Percentiles rank a stretch among this genome's conserved stretches.
These are phyloP conservation scores for Stigmatopora argus DNA, from an alignment of 2,113 vertebrate genomes.

Conservation along the genomic window DNA sequence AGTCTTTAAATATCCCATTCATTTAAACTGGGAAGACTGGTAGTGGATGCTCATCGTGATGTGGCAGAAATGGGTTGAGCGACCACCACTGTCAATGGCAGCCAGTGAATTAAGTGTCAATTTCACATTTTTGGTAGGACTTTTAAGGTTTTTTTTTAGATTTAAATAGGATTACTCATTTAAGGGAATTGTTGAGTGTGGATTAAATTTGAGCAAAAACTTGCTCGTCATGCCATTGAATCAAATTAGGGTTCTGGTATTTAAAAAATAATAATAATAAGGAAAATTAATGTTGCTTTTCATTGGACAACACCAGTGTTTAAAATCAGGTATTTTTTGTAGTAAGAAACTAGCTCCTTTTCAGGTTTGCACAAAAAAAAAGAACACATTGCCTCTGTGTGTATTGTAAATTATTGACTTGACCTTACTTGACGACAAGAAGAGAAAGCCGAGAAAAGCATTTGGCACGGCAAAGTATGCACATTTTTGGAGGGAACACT, in stretches of 20 bases:
- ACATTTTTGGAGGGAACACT: constrained; percentile 61
- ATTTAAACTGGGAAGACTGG: too few species aligned
- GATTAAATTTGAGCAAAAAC: too few species aligned
- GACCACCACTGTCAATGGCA: too few species aligned
- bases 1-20: background rate
- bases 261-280: background rate
- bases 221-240: too few species aligned
- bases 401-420: background rate
- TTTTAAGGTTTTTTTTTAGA: too few species aligned
- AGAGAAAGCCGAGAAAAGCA: background rate
- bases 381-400: background rate
- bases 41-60: too few species aligned
- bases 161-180: too few species aligned
- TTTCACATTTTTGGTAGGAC: too few species aligned
- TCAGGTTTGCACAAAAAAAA: background rate
- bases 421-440: background rate
- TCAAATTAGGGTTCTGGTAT: background rate
- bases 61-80: too few species aligned
- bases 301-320: background rate
- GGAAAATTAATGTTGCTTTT: background rate
- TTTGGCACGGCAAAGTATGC: constrained; percentile 34
- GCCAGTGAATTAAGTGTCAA: too few species aligned
- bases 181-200: too few species aligned
- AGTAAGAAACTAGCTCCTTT: background rate
- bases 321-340: background rate